These are phyloP conservation scores for Cephus pygmeus DNA, from an alignment of 2,888 invertebrate species.

Conservation along the genomic window DNA sequence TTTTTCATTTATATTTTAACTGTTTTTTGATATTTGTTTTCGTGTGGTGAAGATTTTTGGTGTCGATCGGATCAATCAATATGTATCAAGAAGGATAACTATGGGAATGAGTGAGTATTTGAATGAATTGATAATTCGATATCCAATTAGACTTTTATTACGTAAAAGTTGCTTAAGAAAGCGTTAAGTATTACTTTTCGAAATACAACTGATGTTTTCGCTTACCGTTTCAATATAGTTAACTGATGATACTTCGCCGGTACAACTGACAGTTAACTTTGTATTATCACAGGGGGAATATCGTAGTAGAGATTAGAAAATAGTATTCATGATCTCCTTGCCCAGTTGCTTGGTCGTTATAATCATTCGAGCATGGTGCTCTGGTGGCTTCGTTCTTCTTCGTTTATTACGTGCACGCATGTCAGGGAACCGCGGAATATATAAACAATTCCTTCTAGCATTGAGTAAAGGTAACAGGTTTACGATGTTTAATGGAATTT, in stretches of 20 bases:
- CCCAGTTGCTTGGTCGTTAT: slow-evolving; percentile 38
- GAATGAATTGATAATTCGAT: neutral
- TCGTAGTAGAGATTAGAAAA: neutral
- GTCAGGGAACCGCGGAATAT: neutral
- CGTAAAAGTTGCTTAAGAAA: neutral
- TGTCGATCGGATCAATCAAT: neutral
- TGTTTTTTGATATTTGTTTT: neutral
- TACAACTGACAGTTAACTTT: neutral
- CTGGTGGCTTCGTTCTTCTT: slow-evolving; percentile 23
- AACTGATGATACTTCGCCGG: neutral
- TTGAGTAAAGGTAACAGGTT: neutral
- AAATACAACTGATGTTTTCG: neutral
- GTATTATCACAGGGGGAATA: neutral
- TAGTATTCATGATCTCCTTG: slow-evolving; percentile 31
- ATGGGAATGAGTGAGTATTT: neutral
- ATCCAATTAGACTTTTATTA: neutral
- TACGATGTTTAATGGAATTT: neutral
- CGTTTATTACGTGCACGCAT: neutral
- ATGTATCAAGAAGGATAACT: neutral
- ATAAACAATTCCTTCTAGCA: neutral
- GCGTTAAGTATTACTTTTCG: neutral
- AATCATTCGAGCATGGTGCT: slow-evolving; percentile 35
- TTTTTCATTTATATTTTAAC: neutral
- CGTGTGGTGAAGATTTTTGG: neutral
- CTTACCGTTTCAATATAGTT: neutral